Base-by-base conservation (phyloP, 2,113 vertebrate genomes). In the Ictidomys tridecemlineatus region DNA sequence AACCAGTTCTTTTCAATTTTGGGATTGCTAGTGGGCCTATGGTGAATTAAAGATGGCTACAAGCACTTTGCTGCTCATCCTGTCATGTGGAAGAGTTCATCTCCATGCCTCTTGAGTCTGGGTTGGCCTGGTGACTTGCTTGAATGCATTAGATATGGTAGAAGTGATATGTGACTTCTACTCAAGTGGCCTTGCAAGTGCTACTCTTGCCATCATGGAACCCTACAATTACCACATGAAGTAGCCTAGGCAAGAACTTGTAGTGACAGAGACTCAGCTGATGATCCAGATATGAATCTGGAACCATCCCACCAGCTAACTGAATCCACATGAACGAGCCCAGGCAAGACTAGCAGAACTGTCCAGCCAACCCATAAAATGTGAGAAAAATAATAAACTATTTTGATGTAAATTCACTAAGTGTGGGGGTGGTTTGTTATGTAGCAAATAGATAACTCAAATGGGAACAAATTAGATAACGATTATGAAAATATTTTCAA, bases 401-500 rank as follows among this genome's bases (percentile, higher is more conserved):
- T 18, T 88, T 63, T 79, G 58, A 16, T 73, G 28, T 10, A 34
- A 69, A 70, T 34, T 45, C 34, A 53, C 51, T 63, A 42, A 37
- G 16, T 58, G 70, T 89, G 74, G 79, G 70, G 67, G 10, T 3
- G 14, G 16, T 77, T 93, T 92, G n/a, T 72, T 83, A 69, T n/a
- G 26, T 14, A 78, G 56, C n/a, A 89, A 89, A 53, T 70, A 80
- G 56, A 69, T 20, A 96, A 84, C 14, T 53, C 42, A 96, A 83
- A 73, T 69, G 53, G 51, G 22, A 56, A 92, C 37, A 93, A 86
- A 83, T 78, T 89, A 4, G 39, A 48, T 85, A 85, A 74, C 53
- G 8, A 93, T 39, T 80, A 82, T 79, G 58, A 67, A 96, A 94
- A 77, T 91, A 82, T 88, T 96, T 93, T 95, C 79, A 91, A 90